Conservation (phyloP, 2,113 vertebrate genomes). For the Synodontis membranacea region DNA sequence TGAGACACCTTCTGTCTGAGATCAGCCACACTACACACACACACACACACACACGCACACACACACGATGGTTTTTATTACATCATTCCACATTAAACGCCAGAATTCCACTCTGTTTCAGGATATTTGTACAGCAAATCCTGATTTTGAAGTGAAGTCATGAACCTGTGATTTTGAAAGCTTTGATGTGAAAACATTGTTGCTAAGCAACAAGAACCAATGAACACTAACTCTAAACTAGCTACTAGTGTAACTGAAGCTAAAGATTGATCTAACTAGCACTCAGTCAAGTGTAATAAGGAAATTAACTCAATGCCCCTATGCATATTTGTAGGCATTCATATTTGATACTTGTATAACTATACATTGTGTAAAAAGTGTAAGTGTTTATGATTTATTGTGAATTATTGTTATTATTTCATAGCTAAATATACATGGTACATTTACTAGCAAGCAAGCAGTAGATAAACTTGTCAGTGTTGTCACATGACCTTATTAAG, state of each 20-base stretch:
- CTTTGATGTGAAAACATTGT: background rate
- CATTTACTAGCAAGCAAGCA: too few relatives aligned
- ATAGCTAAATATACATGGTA: background rate
- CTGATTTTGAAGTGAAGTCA: background rate
- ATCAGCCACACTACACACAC: slow-evolving; percentile 79
- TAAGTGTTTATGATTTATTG: background rate
- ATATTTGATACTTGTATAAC: background rate
- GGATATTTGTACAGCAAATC: background rate
- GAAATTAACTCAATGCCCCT: background rate
- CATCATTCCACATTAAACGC: background rate
- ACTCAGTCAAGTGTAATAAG: background rate
- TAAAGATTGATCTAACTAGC: background rate
- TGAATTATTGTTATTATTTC: background rate
- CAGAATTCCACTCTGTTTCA: background rate
- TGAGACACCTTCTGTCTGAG: slow-evolving; percentile 83
- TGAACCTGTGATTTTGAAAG: background rate
- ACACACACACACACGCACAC: slow-evolving; percentile 27
- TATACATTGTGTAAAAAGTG: too few relatives aligned
- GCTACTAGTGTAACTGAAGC: background rate
- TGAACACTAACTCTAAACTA: background rate
- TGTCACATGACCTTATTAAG: background rate
- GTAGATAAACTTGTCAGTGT: background rate
- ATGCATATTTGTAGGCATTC: background rate
- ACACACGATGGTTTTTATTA: background rate
- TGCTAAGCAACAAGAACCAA: background rate